Base-by-base conservation (phyloP, 2,888 invertebrate genomes). In the Sminthurides aquaticus region DNA sequence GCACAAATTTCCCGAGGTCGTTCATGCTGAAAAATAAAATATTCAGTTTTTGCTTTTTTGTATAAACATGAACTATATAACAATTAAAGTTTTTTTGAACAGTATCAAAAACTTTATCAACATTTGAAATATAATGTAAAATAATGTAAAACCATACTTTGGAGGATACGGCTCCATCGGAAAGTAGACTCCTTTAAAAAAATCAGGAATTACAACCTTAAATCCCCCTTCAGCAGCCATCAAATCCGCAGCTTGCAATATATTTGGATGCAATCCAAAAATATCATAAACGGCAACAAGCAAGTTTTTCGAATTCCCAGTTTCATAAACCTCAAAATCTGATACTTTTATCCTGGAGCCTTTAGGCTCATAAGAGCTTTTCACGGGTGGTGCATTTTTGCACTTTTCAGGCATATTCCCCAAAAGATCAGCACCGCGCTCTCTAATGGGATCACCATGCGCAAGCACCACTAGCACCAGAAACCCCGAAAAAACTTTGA, bases 321-420 rank as follows among this genome's bases (percentile, higher is more conserved):
- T 70, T 57, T 73, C 70, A 55, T 71, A 71, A 22, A 71, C 65
- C 0, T 61, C 58, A n/a, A 71, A 25, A 25, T 70, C 67, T 15
- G 11, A 8, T 20, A 52, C 20, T 8, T 15, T 52, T 8, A 20
- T 52, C 20, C 65, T 63, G 3, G 11, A 52, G 11, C 71, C 71
- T 0, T 54, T 25, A 1, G 70, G 61, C 22, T 52, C 20, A 20
- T 52, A 52, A 22, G 52, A 20, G 15, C 8, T 8, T 8, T 52
- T 15, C 5, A 8, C 18, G 20, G 52, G 52, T 15, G 11, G 15
- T 5, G 43, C 5, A 22, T 8, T 5, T 15, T 15, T 52, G 22
- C 52, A 52, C 5, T 20, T 8, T 52, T 20, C 20, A 8, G 52
- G 52, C 52, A 52, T 52, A 5, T 8, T 20, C 5, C 52, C 52